phyloP scores from a whole-genome alignment of 2,113 vertebrate genomes.

The Ptilorrhoa leucosticta region DNA sequence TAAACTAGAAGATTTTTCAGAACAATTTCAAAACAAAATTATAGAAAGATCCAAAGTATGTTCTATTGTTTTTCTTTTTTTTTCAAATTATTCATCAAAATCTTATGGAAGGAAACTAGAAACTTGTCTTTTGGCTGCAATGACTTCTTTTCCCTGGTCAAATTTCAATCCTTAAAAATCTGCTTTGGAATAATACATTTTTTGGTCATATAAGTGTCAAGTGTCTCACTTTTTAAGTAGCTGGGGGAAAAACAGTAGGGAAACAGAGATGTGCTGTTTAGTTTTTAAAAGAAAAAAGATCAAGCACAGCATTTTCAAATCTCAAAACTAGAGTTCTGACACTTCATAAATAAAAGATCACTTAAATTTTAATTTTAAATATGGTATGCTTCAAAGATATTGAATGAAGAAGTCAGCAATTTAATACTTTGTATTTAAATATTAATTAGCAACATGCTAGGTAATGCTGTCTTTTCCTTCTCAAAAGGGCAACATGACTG shows the following conservation, averaged over 20 bases:
- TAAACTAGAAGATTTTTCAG: neutral
- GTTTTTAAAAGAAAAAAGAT: neutral
- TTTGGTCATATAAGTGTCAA: neutral
- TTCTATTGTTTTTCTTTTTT: neutral
- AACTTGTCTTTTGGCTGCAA: neutral
- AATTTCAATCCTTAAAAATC: neutral
- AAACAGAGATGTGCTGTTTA: neutral
- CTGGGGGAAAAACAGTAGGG: neutral
- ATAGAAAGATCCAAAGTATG: neutral
- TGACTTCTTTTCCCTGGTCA: neutral
- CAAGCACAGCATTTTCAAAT: neutral
- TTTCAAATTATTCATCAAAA: neutral
- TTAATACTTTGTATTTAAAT: conserved; percentile 21
- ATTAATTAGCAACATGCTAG: conserved; percentile 27
- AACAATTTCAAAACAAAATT: neutral
- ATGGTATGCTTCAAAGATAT: conserved; percentile 34
- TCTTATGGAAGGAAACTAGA: neutral
- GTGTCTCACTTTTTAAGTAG: neutral
- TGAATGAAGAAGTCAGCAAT: neutral
- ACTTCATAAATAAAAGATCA: conserved; percentile 57
- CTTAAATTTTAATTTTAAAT: conserved; percentile 61
- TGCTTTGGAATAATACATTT: neutral
- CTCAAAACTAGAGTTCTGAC: conserved; percentile 20
- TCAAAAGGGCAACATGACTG: neutral
- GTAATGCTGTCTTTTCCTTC: conserved; percentile 3